A percentile compares a stretch with the other conserved stretches of the same genome.
phyloP scores from a whole-genome alignment of 2,113 vertebrate species.

The Prietella phreatophila region DNA sequence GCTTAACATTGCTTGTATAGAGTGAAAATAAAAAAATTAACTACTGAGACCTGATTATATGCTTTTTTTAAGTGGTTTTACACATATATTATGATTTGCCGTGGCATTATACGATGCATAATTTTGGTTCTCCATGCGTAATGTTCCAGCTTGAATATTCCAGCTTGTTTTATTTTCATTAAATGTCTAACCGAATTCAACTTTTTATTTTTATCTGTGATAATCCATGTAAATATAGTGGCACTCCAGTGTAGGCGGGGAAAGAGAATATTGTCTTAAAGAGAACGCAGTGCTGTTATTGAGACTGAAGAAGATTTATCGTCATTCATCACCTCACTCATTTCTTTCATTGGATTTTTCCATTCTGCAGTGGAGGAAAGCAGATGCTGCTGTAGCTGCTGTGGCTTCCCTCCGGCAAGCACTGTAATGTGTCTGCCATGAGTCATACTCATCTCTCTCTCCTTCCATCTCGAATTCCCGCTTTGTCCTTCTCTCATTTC shows the following conservation, averaged over 20 bases:
- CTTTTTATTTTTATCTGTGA: constrained; percentile 37
- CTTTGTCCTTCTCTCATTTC: background rate
- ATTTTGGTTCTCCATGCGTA: constrained; percentile 1
- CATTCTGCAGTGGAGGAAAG: constrained; percentile 16
- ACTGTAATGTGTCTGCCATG: constrained; percentile 26
- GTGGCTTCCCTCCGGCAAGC: constrained; percentile 21
- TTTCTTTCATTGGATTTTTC: constrained; percentile 7
- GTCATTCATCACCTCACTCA: background rate
- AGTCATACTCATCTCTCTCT: constrained; percentile 5
- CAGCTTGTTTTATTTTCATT: constrained; percentile 6
- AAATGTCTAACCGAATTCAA: constrained; percentile 35
- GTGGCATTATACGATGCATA: constrained; percentile 9
- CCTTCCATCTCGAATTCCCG: background rate
- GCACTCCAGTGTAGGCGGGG: constrained; percentile 8
- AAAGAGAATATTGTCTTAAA: background rate
- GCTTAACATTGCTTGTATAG: constrained; percentile 11
- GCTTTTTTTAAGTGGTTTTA: constrained; percentile 24
- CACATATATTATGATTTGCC: constrained; percentile 17
- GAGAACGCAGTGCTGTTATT: constrained; percentile 12
- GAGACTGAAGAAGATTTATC: constrained; percentile 14
- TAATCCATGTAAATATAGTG: constrained; percentile 32
- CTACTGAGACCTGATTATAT: constrained; percentile 18
- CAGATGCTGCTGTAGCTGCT: constrained; percentile 14
- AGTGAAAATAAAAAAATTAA: constrained; percentile 16
- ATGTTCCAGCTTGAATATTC: constrained; percentile 27